phyloP scores from a whole-genome alignment of 23 tunicate genomes.

The Aplidium turbinatum region DNA sequence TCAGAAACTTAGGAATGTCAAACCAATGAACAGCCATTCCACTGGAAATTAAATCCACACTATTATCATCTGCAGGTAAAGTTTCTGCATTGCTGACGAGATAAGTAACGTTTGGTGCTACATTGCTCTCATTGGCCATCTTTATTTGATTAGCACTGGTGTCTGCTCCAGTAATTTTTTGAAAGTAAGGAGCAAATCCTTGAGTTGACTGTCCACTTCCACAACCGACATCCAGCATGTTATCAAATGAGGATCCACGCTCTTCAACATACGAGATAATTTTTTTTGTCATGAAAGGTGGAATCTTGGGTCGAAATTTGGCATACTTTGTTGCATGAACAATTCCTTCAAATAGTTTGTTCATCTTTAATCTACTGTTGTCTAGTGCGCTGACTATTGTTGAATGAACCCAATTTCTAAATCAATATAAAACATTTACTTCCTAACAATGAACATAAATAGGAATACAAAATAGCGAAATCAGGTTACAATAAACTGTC shows the following conservation, averaged over 20 bases:
- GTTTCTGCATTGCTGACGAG: constrained; percentile 58
- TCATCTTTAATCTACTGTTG: too few species aligned
- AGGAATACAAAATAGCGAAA: too few species aligned
- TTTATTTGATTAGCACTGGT: constrained; percentile 64
- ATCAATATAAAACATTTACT: too few species aligned
- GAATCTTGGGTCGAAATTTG: constrained; percentile 46
- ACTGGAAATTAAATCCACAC: constrained; percentile 65
- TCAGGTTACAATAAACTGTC: too few species aligned
- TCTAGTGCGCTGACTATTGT: too few species aligned
- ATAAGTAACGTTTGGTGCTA: constrained; percentile 28
- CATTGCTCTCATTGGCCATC: constrained; percentile 38
- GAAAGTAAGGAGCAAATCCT: constrained; percentile 48
- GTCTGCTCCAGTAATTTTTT: constrained; percentile 57
- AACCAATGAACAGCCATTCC: constrained; percentile 89
- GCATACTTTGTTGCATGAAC: constrained; percentile 44
- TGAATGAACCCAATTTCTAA: too few species aligned
- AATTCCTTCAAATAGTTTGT: constrained; percentile 52
- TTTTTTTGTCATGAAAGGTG: constrained; percentile 37
- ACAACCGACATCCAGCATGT: constrained; percentile 79
- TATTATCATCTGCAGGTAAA: constrained; percentile 23
- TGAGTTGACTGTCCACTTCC: constrained; percentile 76
- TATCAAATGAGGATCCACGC: not conserved
- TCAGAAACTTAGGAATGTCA: constrained; percentile 51
- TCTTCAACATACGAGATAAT: constrained; percentile 18
- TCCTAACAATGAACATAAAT: too few species aligned